These are phyloP conservation scores for Pangasius sanitwongsei DNA, from an alignment of 2,797 vertebrate genomes.

Conservation along the genomic window DNA sequence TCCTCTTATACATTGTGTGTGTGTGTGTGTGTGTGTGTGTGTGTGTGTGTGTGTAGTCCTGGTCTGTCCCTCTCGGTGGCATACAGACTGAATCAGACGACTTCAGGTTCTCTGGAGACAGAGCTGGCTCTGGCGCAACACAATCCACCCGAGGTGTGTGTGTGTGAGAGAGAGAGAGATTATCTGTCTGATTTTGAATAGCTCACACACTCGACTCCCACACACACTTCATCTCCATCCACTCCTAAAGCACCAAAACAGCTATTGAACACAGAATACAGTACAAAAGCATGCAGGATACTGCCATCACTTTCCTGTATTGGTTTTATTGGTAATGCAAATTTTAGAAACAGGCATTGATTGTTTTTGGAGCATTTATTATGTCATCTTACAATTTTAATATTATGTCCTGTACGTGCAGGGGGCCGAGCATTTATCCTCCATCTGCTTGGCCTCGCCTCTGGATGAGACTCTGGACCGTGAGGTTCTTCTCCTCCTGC, in stretches of 20 bases:
- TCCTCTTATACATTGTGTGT: neutral
- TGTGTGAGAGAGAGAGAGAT: neutral
- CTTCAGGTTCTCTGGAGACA: conserved; percentile 77
- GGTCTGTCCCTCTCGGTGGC: conserved; percentile 72
- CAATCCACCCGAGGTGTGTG: conserved; percentile 72
- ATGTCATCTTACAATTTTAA: neutral
- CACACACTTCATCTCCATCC: conserved; percentile 30
- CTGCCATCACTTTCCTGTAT: neutral
- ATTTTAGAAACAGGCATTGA: neutral
- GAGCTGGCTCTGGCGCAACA: conserved; percentile 85
- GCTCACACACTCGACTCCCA: conserved; percentile 37
- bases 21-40: conserved; percentile 9
- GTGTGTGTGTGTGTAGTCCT: conserved; percentile 26
- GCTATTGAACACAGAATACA: neutral
- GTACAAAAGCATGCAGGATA: neutral
- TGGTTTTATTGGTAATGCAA: neutral
- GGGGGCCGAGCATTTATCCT: conserved; percentile 63
- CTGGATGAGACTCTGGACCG: conserved; percentile 80
- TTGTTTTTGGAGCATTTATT: neutral
- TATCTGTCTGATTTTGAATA: conserved; percentile 14
- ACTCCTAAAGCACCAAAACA: neutral
- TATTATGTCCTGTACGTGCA: conserved; percentile 23
- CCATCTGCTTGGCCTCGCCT: conserved; percentile 59
- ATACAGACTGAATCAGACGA: conserved; percentile 73
- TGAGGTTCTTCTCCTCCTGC: conserved; percentile 80